Percentiles rank a stretch among this genome's conserved stretches.
phyloP scores from a whole-genome alignment of 1,140 invertebrate genomes.

The Muscidifurax raptorellus region DNA sequence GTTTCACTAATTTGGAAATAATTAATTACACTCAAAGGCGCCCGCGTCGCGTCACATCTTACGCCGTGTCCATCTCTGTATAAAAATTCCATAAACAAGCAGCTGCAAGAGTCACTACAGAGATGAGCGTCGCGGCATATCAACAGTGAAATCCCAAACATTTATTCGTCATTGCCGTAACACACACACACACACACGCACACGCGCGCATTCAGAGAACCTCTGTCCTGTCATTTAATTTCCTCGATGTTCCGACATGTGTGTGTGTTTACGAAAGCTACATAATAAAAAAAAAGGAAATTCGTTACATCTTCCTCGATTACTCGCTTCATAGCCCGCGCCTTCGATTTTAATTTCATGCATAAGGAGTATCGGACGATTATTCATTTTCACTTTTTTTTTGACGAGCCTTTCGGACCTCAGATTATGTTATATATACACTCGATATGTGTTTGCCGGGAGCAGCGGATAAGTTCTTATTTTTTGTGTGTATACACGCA shows the following conservation, averaged over 20 bases:
- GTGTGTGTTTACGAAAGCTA: conserved; percentile 11
- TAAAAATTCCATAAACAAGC: conserved; percentile 29
- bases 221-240: conserved; percentile 17
- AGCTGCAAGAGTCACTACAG: not conserved
- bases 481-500: too few relatives aligned
- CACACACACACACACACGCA: conserved; percentile 8
- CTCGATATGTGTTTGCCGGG: too few relatives aligned
- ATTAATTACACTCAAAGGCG: too few relatives aligned
- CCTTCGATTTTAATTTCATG: not conserved
- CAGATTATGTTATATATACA: too few relatives aligned
- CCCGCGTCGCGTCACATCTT: not conserved
- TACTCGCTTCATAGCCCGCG: not conserved
- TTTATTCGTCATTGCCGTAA: not conserved
- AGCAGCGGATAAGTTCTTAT: too few relatives aligned
- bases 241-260: conserved; percentile 8
- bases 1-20: too few relatives aligned
- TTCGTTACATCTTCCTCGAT: conserved; percentile 10
- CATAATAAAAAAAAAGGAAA: conserved; percentile 16
- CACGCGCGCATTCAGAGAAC: too few relatives aligned
- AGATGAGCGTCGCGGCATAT: not conserved
- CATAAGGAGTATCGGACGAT: not conserved
- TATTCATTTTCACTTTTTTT: not conserved
- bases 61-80: not conserved
- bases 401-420: not conserved
- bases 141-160: not conserved